Conservation (phyloP, 2,888 invertebrate species). For the Odontocerum albicorne region DNA sequence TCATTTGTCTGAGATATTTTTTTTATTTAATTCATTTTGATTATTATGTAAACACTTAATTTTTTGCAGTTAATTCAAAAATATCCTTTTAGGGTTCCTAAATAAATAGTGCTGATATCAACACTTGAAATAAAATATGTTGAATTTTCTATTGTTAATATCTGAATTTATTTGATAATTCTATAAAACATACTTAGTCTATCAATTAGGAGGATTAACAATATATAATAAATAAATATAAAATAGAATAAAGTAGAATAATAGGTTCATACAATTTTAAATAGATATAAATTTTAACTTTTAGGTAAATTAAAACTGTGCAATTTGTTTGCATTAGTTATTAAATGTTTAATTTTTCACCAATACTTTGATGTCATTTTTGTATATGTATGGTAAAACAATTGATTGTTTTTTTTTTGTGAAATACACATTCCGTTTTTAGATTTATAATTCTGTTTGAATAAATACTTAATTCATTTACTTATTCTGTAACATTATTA, state of each 20-base stretch:
- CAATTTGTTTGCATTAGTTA: too few species aligned
- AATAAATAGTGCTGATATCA: conserved; percentile 4
- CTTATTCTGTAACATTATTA: too few species aligned
- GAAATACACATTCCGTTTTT: conserved; percentile 4
- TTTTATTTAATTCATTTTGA: too few species aligned
- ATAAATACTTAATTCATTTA: too few species aligned
- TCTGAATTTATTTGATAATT: conserved; percentile 15
- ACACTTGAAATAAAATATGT: conserved; percentile 12
- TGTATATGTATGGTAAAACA: too few species aligned
- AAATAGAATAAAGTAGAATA: conserved; percentile 29
- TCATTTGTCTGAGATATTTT: too few species aligned
- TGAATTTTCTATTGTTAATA: conserved; percentile 20
- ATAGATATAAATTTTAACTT: conserved; percentile 23
- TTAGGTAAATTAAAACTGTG: conserved; percentile 12
- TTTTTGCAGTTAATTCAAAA: too few species aligned
- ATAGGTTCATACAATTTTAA: conserved; percentile 27
- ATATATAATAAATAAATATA: conserved; percentile 18
- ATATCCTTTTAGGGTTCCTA: too few species aligned
- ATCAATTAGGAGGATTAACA: conserved; percentile 22
- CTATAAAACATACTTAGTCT: conserved; percentile 21
- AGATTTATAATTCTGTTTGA: too few species aligned
- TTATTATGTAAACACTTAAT: too few species aligned
- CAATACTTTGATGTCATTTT: too few species aligned
- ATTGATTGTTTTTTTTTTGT: too few species aligned
- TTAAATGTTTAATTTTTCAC: conserved; percentile 12